A percentile compares a stretch with the other conserved stretches of the same genome.
phyloP scores from a whole-genome alignment of 2,797 vertebrate species.

The Cottoperca gobio region DNA sequence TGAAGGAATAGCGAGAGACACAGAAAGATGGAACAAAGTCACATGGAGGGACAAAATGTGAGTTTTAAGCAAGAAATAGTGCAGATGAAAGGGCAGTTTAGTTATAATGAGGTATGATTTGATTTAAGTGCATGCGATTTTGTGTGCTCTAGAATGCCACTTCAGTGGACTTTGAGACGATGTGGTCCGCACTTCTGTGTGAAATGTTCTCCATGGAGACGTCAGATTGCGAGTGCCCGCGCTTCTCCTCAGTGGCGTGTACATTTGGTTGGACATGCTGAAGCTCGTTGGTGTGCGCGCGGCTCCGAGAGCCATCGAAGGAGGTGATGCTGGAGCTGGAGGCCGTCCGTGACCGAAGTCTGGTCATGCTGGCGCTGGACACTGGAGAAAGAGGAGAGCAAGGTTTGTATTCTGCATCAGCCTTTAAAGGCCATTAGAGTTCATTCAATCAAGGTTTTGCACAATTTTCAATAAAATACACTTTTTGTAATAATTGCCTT shows the following conservation, averaged over 20 bases:
- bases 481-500: neutral
- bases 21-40: slow-evolving; percentile 7
- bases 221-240: slow-evolving; percentile 87
- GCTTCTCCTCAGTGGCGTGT: slow-evolving; percentile 78
- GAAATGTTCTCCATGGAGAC: slow-evolving; percentile 75
- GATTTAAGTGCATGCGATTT: slow-evolving; percentile 28
- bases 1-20: neutral
- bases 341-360: slow-evolving; percentile 90
- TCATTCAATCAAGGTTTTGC: neutral
- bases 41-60: slow-evolving; percentile 2
- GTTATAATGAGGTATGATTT: slow-evolving; percentile 52
- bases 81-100: slow-evolving; percentile 53
- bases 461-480: neutral
- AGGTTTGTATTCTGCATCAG: neutral
- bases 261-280: slow-evolving; percentile 73
- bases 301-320: slow-evolving; percentile 84
- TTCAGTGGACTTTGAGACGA: slow-evolving; percentile 84
- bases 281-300: slow-evolving; percentile 83
- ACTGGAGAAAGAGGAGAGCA: slow-evolving; percentile 56
- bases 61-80: slow-evolving; percentile 37
- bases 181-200: slow-evolving; percentile 54
- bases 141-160: slow-evolving; percentile 86
- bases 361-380: slow-evolving; percentile 88
- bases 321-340: slow-evolving; percentile 90
- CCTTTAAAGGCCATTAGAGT: neutral